Base-by-base conservation (phyloP, 2,888 invertebrate species). In the Pseudococcus viburni region DNA sequence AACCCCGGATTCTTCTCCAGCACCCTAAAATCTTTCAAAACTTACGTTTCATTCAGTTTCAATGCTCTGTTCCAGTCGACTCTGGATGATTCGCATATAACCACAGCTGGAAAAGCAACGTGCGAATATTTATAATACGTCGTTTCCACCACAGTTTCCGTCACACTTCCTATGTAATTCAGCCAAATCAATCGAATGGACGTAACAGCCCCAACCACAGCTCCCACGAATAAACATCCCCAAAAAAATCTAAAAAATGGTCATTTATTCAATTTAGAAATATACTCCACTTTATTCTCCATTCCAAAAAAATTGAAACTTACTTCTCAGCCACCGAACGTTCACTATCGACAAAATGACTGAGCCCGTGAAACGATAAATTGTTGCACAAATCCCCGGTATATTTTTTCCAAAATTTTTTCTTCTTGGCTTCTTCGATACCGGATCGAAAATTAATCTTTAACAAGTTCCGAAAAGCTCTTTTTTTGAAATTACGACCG, bases 91-190 rank as follows among this genome's bases (percentile, higher is more conserved):
- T 91, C 91, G 88, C 91, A 91, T 51, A 91, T 89, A 7, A 90
- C 90, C 46, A 91, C 90, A 46, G 91, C 90, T 6, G 91, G 91
- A 68, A 91, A 91, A 0, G 91, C 90, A 7, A 91, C 89, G 15
- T 90, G 90, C 6, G 90, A 90, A 84, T 90, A 90, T 15, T 90
- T 89, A 88, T 90, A 91, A 84, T 90, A 90, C 68, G 91, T 91
- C 11, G 91, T 91, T 33, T 91, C 91, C 19, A 91, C 90, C 9
- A 90, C 90, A 12, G 91, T 91, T 17, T 90, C 90, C 6, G 91
- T 91, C 7, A 86, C 84, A 64, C 89, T 89, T 22, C 48, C 12
- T 5, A 64, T 59, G 59, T 89, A 90, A 7, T 42, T 59, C 26
- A 85, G 64, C 89, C 89, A 90, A 17, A 89, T 88, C 19, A 85